Conservation (phyloP, 2,113 vertebrate species). For the Anguilla rostrata region DNA sequence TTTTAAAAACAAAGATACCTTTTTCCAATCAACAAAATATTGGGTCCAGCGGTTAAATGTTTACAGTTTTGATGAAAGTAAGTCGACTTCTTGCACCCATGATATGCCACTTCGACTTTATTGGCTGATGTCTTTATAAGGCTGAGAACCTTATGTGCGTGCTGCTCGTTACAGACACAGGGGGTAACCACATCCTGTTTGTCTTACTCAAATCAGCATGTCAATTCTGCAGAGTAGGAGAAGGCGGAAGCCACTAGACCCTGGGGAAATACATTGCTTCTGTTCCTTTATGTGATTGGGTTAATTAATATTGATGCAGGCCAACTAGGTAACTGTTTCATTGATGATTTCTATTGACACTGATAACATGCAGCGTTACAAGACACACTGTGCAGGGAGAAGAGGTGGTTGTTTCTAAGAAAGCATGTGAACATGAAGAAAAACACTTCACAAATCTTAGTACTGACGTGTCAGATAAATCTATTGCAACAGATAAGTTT, state of each 20-base stretch:
- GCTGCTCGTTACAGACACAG: not conserved
- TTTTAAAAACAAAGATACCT: not conserved
- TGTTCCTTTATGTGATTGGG: not conserved
- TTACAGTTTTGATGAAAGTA: not conserved
- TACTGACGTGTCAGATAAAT: too few relatives aligned
- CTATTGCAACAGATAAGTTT: too few relatives aligned
- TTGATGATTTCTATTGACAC: not conserved
- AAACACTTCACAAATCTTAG: too few relatives aligned
- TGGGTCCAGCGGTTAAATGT: not conserved
- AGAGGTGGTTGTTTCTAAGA: not conserved
- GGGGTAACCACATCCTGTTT: conserved; percentile 31
- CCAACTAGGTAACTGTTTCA: not conserved
- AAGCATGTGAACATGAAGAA: not conserved
- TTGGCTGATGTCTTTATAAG: not conserved
- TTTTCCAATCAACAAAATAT: not conserved
- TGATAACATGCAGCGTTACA: not conserved
- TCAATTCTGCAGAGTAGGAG: not conserved
- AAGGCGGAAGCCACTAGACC: conserved; percentile 9
- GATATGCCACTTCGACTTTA: not conserved
- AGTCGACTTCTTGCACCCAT: not conserved
- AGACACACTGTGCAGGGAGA: not conserved
- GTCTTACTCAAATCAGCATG: conserved; percentile 11
- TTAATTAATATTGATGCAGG: not conserved
- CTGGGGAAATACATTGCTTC: not conserved
- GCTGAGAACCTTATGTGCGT: not conserved